A percentile compares a stretch with the other conserved stretches of the same genome.
Conservation (phyloP, 64 coral and sea anemone species). For the Hydrozoanthus tunicans region DNA sequence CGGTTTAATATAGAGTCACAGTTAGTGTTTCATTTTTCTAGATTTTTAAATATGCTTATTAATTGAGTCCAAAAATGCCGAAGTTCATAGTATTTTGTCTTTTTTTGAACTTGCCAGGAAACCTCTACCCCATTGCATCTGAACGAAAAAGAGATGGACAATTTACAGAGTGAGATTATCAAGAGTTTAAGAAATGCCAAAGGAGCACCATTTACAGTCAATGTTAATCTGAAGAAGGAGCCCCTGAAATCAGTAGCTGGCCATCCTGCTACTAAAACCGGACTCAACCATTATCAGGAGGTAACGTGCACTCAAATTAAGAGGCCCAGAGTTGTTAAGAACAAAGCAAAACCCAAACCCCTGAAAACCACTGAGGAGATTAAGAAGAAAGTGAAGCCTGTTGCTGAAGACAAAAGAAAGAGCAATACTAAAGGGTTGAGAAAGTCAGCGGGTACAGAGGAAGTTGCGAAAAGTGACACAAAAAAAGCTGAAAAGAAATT, state of each 20-base stretch:
- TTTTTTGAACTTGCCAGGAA: constrained; percentile 14
- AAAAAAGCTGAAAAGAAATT: neutral
- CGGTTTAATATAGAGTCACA: no score
- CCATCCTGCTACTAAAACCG: neutral
- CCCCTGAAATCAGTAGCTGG: neutral
- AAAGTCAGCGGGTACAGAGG: neutral
- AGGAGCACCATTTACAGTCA: constrained; percentile 13
- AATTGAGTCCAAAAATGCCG: no score
- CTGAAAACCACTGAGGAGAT: neutral
- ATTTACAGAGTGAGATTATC: constrained; percentile 32
- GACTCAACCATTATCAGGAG: neutral
- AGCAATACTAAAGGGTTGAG: neutral
- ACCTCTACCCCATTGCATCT: constrained; percentile 32
- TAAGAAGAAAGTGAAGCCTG: neutral
- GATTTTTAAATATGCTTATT: no score
- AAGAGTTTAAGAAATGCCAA: constrained; percentile 10
- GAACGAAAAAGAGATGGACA: constrained; percentile 46
- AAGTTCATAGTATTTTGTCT: neutral
- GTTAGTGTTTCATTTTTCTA: no score
- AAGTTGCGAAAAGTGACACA: neutral
- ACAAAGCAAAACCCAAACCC: neutral
- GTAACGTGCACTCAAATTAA: neutral
- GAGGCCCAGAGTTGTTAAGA: neutral
- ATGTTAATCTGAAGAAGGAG: constrained; percentile 40
- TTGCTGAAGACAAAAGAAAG: neutral